Evolutionary conservation across 1,140 invertebrate genomes (phyloP).

Genomic region (Pentalonia nigronervosa): DNA sequence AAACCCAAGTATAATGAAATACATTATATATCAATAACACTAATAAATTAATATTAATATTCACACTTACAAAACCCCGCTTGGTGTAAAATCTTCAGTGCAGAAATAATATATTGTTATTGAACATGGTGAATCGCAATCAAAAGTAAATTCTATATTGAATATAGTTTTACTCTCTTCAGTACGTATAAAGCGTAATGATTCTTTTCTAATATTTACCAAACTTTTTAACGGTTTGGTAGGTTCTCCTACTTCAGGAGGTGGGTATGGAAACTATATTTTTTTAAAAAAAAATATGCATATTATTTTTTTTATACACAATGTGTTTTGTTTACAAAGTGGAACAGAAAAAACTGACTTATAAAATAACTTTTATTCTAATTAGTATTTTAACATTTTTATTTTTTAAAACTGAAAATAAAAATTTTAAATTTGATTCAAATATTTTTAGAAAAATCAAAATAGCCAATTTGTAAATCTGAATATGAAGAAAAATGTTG

Average conservation of each 20-base stretch:
- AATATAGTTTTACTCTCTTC: conserved; percentile 69
- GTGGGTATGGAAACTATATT: conserved; percentile 94
- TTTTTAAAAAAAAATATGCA: conserved; percentile 63
- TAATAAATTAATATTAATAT: no score
- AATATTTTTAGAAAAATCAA: no score
- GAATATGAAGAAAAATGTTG: no score
- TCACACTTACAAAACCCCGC: conserved; percentile 62
- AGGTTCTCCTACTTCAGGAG: conserved; percentile 92
- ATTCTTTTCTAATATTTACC: conserved; percentile 97
- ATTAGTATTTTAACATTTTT: no score
- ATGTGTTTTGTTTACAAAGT: no score
- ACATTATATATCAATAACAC: not conserved
- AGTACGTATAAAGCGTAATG: conserved; percentile 82
- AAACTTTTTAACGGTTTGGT: conserved; percentile 95
- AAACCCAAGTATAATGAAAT: conserved; percentile 2
- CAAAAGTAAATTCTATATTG: conserved; percentile 97
- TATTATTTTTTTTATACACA: not conserved
- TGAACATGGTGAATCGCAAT: conserved; percentile 91
- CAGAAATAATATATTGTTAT: conserved; percentile 97
- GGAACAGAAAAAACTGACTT: no score
- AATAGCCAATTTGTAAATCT: no score
- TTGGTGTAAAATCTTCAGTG: conserved; percentile 79
- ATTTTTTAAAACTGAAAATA: no score
- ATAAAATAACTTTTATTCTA: no score
- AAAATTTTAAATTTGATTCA: no score